Percentiles rank a stretch among this genome's conserved stretches.
phyloP scores from a whole-genome alignment of 2,113 vertebrate species.

The Rhinopomastus cyanomelas region DNA sequence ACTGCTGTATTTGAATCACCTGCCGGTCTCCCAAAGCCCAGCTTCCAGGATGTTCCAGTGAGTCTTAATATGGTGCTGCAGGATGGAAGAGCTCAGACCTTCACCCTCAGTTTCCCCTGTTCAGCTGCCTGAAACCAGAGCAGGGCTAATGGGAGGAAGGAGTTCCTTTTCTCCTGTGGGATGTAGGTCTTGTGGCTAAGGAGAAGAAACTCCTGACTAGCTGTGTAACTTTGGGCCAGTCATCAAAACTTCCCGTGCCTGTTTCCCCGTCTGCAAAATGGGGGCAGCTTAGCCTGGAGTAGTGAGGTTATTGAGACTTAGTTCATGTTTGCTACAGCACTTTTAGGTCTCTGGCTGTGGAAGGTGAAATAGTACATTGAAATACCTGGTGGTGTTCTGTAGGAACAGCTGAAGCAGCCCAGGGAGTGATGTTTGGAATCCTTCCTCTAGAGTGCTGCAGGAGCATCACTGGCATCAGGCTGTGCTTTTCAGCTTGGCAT shows the following conservation, averaged over 20 bases:
- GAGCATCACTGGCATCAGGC: fast-evolving
- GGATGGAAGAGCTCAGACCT: not conserved
- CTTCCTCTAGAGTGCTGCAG: not conserved
- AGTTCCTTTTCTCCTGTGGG: not conserved
- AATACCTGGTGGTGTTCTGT: fast-evolving
- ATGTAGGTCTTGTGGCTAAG: not conserved
- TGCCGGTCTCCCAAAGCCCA: slow-evolving; percentile 27
- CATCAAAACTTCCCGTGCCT: not conserved
- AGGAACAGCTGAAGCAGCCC: not conserved
- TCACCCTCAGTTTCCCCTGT: not conserved
- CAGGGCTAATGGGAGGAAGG: not conserved
- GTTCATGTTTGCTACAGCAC: not conserved
- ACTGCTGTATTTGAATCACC: slow-evolving; percentile 77
- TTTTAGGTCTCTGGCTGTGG: not conserved
- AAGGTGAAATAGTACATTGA: fast-evolving
- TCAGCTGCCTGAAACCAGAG: not conserved
- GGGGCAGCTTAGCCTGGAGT: not conserved
- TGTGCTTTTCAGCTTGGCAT: not conserved
- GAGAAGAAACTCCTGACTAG: not conserved
- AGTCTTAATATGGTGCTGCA: not conserved
- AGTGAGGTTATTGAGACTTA: slow-evolving; percentile 1
- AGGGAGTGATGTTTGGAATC: not conserved
- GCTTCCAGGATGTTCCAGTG: not conserved
- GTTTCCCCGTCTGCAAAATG: slow-evolving; percentile 44
- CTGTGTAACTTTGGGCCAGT: not conserved